phyloP scores from a whole-genome alignment of 2,797 vertebrate genomes.

The Rhabdomys pumilio region DNA sequence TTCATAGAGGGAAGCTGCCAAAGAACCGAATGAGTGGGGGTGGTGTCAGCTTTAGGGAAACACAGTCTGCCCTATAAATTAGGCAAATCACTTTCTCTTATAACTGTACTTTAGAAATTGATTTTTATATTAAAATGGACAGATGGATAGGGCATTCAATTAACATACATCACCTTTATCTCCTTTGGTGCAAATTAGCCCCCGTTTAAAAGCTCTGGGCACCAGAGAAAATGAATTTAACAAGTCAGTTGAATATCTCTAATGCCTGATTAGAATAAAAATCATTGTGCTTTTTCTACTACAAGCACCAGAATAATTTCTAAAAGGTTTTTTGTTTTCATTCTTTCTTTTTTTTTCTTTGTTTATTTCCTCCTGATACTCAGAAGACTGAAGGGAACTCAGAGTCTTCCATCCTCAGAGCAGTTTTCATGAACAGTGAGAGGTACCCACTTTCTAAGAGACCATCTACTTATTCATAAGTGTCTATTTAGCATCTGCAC shows the following conservation, averaged over 20 bases:
- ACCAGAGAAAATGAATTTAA: constrained; percentile 66
- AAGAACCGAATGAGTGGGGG: constrained; percentile 74
- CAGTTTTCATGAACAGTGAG: constrained; percentile 24
- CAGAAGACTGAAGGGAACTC: constrained; percentile 19
- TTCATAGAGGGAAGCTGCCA: constrained; percentile 77
- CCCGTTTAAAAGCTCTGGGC: constrained; percentile 63
- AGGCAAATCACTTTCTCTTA: constrained; percentile 76
- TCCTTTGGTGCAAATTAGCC: constrained; percentile 74
- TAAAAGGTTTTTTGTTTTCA: neutral
- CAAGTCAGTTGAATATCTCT: constrained; percentile 69
- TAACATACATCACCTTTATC: constrained; percentile 75
- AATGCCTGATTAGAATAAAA: constrained; percentile 55
- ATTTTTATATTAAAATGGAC: constrained; percentile 80
- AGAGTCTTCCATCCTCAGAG: neutral
- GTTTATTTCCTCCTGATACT: neutral
- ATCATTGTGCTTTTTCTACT: constrained; percentile 52
- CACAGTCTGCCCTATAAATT: constrained; percentile 83
- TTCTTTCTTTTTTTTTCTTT: neutral
- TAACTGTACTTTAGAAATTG: constrained; percentile 78
- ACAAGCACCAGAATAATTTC: constrained; percentile 42
- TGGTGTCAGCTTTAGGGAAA: constrained; percentile 79
- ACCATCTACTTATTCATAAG: constrained; percentile 43
- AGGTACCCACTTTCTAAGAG: constrained; percentile 20
- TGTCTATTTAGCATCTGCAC: constrained; percentile 24
- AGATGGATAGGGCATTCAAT: constrained; percentile 66